phyloP scores from a whole-genome alignment of 2,888 invertebrate genomes.

The Nymphalis urticae region DNA sequence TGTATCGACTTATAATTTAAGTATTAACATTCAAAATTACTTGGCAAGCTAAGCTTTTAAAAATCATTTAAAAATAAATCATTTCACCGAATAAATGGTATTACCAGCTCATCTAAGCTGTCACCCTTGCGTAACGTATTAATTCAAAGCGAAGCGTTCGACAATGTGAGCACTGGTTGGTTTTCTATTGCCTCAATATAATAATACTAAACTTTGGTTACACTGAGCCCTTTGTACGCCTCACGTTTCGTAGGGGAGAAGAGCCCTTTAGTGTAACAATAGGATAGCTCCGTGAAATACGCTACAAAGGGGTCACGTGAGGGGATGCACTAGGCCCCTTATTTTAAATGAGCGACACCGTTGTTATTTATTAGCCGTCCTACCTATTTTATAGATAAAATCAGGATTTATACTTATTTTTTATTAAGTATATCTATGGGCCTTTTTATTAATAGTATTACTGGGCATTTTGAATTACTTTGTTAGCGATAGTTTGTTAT shows the following conservation, averaged over 20 bases:
- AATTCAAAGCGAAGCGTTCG: slow-evolving; percentile 51
- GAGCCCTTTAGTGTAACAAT: slow-evolving; percentile 58
- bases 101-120: slow-evolving; percentile 56
- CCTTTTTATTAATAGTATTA: slow-evolving; percentile 25
- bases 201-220: slow-evolving; percentile 47
- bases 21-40: neutral
- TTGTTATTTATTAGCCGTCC: slow-evolving; percentile 47
- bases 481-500: neutral
- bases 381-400: slow-evolving; percentile 41
- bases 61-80: slow-evolving; percentile 12
- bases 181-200: slow-evolving; percentile 58
- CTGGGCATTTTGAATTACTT: neutral
- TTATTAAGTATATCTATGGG: slow-evolving; percentile 25
- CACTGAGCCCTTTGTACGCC: slow-evolving; percentile 65
- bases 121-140: slow-evolving; percentile 58
- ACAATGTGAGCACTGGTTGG: slow-evolving; percentile 48
- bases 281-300: slow-evolving; percentile 45
- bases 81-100: slow-evolving; percentile 26
- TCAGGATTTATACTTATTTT: slow-evolving; percentile 36
- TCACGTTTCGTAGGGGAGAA: slow-evolving; percentile 64
- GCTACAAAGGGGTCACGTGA: slow-evolving; percentile 47
- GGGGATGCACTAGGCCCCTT: slow-evolving; percentile 51
- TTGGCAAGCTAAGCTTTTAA: neutral
- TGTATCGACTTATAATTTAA: neutral
- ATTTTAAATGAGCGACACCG: slow-evolving; percentile 49